Base-by-base conservation (phyloP, 92 coral and sea anemone species). In the Zoanthus gigantus region DNA sequence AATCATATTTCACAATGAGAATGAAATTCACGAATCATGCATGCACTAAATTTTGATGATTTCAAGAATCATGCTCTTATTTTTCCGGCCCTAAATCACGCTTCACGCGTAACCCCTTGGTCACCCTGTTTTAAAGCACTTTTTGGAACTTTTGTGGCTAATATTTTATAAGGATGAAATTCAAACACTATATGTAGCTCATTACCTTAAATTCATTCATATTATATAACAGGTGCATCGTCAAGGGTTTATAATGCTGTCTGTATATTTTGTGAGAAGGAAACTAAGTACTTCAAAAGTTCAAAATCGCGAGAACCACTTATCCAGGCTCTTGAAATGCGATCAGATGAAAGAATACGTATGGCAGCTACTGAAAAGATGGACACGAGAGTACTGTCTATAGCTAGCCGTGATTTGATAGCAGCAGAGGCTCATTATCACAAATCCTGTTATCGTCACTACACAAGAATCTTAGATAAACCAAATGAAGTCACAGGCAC, bases 351-450 rank as follows among this genome's bases (percentile, higher is more conserved):
- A 76, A 68, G 67, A 77, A 74, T 72, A 12, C 73, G 88, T 53
- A 60, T 71, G 15, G 79, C 88, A 52, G 81, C 79, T 52, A 85
- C 65, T 30, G 48, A 66, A 29, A 58, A 63, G 65, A 44, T 74
- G 7, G 77, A 86, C 73, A 77, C 18, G 52, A 86, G 90, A 63
- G 63, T 76, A 29, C 77, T 44, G 63, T 83, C 75, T 60, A 31
- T 76, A 75, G 85, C 60, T 16, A 75, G 84, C 54, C 85, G 90
- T 57, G 84, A 61, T 52, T 75, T 86, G 76, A 73, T 77, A 77
- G 84, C 76, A 28, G 90, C 90, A 60, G 90, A 77, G 67, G 90
- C 90, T 23, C 77, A 83, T 48, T 86, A 86, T 74, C 84, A 86
- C 77, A 46, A 73, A 37, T 74, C 67, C 12, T 76, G 90, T 31